Percentiles rank a stretch among this genome's conserved stretches.
Conservation (phyloP, 2,797 vertebrate genomes). For the Oreochromis grahami region DNA sequence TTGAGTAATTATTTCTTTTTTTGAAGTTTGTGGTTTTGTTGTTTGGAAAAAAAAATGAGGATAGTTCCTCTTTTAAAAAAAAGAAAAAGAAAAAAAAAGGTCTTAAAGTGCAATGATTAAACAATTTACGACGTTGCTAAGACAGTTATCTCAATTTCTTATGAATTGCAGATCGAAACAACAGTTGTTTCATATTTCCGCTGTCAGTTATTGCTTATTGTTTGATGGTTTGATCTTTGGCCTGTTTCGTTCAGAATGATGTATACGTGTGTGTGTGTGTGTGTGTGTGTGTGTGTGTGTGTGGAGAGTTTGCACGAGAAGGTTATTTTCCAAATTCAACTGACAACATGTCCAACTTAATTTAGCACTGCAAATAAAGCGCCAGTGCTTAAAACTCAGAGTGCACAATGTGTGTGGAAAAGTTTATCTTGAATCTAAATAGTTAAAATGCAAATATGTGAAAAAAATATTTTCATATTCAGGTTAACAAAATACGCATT, state of each 20-base stretch:
- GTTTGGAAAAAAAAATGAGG: slow-evolving; percentile 49
- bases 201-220: neutral
- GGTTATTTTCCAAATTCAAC: neutral
- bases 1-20: slow-evolving; percentile 74
- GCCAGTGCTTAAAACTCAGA: neutral
- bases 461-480: neutral
- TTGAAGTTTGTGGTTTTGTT: slow-evolving; percentile 66
- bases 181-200: neutral
- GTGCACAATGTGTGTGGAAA: neutral
- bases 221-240: neutral
- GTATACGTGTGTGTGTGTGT: neutral
- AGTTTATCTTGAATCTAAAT: neutral
- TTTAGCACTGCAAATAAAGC: neutral
- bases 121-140: neutral
- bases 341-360: neutral
- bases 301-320: neutral
- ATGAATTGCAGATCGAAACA: neutral
- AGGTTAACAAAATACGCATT: neutral
- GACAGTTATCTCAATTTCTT: neutral
- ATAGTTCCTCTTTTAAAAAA: slow-evolving; percentile 48
- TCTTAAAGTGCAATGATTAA: slow-evolving; percentile 10
- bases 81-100: neutral
- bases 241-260: neutral
- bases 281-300: neutral
- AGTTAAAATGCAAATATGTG: neutral